Evolutionary conservation across 2,113 vertebrate species (phyloP).

Genomic region (Circaetus cinerascens): DNA sequence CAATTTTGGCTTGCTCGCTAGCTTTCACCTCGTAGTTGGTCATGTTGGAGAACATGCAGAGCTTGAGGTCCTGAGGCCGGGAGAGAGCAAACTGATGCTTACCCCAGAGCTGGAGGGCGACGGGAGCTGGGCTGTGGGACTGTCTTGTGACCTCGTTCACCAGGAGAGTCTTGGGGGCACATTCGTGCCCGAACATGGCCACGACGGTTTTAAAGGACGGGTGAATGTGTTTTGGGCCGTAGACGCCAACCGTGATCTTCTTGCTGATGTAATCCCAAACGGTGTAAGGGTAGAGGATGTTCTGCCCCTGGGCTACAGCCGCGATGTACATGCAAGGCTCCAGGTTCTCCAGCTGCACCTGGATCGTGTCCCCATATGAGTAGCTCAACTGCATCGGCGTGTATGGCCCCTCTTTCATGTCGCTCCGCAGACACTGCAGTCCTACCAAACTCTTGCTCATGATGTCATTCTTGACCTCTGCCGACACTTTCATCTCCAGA

Average conservation of each 20-base stretch:
- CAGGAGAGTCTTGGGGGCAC: constrained; percentile 89
- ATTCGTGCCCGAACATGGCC: constrained; percentile 92
- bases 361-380: constrained; percentile 85
- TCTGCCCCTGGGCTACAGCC: constrained; percentile 81
- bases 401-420: constrained; percentile 91
- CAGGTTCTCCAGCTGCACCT: constrained; percentile 88
- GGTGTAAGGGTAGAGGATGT: constrained; percentile 78
- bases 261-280: constrained; percentile 95
- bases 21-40: constrained; percentile 88
- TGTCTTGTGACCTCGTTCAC: constrained; percentile 87
- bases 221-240: constrained; percentile 95
- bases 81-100: constrained; percentile 90
- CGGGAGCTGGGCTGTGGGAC: constrained; percentile 75
- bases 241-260: constrained; percentile 89
- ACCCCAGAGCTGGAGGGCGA: constrained; percentile 93
- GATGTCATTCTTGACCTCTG: constrained; percentile 81
- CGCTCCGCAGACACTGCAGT: constrained; percentile 87
- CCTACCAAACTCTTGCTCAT: constrained; percentile 76
- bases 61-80: constrained; percentile 86
- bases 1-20: constrained; percentile 80
- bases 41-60: constrained; percentile 94
- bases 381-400: constrained; percentile 74
- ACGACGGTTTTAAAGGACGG: constrained; percentile 95
- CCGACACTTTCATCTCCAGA: constrained; percentile 91
- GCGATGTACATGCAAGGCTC: constrained; percentile 96